A percentile compares a stretch with the other conserved stretches of the same genome.
Evolutionary conservation across 2,888 invertebrate species (phyloP).

Genomic region (Machimus rusticus): DNA sequence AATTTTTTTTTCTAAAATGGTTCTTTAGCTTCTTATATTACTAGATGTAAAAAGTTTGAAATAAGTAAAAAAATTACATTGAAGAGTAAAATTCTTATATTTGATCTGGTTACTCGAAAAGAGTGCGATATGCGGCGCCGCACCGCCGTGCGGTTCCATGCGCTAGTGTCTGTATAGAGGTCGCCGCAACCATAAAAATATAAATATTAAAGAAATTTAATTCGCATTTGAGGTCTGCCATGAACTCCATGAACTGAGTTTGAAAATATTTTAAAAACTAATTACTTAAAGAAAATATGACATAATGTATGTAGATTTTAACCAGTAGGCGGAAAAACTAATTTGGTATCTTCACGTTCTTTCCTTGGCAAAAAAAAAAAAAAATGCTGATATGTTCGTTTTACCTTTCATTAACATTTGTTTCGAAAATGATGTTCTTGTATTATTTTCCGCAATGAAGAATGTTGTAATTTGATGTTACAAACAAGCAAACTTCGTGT

Average conservation of each 20-base stretch:
- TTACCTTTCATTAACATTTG: not conserved
- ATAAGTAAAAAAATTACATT: too few species aligned
- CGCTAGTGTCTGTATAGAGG: not conserved
- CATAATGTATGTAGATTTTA: not conserved
- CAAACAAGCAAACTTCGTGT: not conserved
- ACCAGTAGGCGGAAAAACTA: not conserved
- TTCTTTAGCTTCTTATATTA: too few species aligned
- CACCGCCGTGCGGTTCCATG: not conserved
- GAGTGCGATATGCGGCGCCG: too few species aligned
- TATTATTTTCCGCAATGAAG: not conserved
- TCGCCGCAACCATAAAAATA: not conserved
- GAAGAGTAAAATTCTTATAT: too few species aligned
- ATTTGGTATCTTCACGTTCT: not conserved
- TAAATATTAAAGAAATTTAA: not conserved
- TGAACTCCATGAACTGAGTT: not conserved
- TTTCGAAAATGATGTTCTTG: not conserved
- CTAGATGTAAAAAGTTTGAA: too few species aligned
- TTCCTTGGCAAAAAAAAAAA: too few species aligned
- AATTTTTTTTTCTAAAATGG: too few species aligned
- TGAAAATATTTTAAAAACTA: not conserved
- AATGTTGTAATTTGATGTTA: not conserved
- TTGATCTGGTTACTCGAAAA: not conserved
- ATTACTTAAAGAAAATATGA: not conserved
- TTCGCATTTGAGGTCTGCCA: not conserved
- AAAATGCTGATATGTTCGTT: not conserved